A percentile compares a stretch with the other conserved stretches of the same genome.
Evolutionary conservation across 2,888 invertebrate genomes (phyloP).

Genomic region (Nymphalis polychloros): DNA sequence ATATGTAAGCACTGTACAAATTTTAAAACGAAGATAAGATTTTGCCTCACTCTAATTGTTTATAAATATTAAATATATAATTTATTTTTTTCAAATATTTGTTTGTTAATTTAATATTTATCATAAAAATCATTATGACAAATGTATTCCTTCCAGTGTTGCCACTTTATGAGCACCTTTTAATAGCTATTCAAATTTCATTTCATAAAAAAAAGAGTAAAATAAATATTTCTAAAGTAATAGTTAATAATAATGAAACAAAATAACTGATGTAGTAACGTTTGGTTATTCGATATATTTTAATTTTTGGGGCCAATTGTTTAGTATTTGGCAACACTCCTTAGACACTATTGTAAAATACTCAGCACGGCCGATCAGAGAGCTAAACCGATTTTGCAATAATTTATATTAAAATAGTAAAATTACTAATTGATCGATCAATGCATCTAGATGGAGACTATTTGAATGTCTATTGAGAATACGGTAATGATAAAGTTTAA

Average conservation of each 20-base stretch:
- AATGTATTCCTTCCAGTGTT: constrained; percentile 6
- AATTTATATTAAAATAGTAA: not conserved
- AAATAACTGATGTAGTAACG: not conserved
- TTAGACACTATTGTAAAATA: constrained; percentile 2
- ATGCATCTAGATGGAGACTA: constrained; percentile 3
- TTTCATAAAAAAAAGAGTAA: not conserved
- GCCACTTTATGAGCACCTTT: constrained; percentile 9
- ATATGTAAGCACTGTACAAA: not conserved
- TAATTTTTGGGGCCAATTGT: constrained; percentile 10
- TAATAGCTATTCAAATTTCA: not conserved
- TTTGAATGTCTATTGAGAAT: constrained; percentile 9
- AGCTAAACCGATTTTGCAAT: not conserved
- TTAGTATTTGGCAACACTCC: constrained; percentile 14
- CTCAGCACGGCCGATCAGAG: constrained; percentile 7
- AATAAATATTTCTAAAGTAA: not conserved
- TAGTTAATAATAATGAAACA: not conserved
- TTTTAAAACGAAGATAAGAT: not conserved
- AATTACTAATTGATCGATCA: not conserved
- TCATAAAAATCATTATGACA: not conserved
- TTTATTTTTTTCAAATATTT: not conserved
- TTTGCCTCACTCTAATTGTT: not conserved
- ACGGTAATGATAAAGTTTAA: constrained; percentile 4
- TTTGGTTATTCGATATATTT: not conserved
- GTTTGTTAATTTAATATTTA: not conserved
- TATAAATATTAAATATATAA: not conserved